phyloP scores from a whole-genome alignment of 1,140 invertebrate genomes.

The Heliothis subflexa region DNA sequence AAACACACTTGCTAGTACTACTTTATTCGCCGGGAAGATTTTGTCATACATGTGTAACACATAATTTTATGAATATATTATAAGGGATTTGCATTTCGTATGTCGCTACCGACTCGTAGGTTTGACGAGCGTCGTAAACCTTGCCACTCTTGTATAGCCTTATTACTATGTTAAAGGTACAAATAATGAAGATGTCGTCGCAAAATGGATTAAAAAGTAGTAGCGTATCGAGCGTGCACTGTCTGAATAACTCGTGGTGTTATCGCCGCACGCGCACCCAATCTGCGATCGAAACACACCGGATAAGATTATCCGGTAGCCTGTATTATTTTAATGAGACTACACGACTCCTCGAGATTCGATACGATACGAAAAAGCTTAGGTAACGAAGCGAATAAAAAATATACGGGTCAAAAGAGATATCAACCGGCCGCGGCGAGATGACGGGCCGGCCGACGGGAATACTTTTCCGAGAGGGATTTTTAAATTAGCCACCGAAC shows the following conservation, averaged over 20 bases:
- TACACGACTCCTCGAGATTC: conserved; percentile 83
- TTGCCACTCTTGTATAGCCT: conserved; percentile 38
- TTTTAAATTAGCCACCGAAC: conserved; percentile 83
- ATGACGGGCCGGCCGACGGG: conserved; percentile 67
- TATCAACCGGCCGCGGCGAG: conserved; percentile 73
- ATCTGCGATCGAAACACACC: conserved; percentile 84
- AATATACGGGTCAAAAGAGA: conserved; percentile 82
- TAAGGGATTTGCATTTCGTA: conserved; percentile 63
- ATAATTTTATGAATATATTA: conserved; percentile 74
- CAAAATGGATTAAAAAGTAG: conserved; percentile 81
- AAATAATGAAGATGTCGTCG: conserved; percentile 83
- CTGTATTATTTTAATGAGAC: conserved; percentile 86
- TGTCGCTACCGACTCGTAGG: conserved; percentile 52
- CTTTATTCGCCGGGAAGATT: conserved; percentile 65
- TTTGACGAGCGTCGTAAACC: conserved; percentile 57
- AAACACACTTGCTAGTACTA: conserved; percentile 61
- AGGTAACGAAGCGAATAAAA: conserved; percentile 84
- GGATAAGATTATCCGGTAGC: conserved; percentile 86
- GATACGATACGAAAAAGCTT: conserved; percentile 82
- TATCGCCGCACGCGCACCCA: conserved; percentile 85
- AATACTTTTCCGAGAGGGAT: conserved; percentile 65
- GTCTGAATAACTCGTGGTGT: conserved; percentile 81
- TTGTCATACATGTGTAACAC: conserved; percentile 62
- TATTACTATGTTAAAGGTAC: conserved; percentile 56
- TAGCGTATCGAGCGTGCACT: conserved; percentile 78